These are phyloP conservation scores for Catagonus wagneri DNA, from an alignment of 2,113 vertebrate genomes.

Conservation along the genomic window DNA sequence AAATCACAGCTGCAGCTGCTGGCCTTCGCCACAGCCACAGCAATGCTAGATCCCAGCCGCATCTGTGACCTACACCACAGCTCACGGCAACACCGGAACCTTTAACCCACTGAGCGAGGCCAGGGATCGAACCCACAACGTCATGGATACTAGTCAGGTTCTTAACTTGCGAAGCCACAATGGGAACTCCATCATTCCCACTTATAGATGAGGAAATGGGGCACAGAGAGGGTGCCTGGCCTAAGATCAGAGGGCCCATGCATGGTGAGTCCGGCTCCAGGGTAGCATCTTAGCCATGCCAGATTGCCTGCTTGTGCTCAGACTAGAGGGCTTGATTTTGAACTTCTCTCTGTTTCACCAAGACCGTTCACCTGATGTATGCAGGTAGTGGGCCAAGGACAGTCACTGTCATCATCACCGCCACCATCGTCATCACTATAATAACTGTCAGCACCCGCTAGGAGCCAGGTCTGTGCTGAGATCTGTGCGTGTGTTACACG, in stretches of 20 bases:
- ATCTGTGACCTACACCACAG: too few relatives aligned
- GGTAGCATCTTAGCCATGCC: not conserved
- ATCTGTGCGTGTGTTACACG: not conserved
- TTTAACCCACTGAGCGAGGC: too few relatives aligned
- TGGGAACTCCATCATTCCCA: not conserved
- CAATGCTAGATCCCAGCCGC: too few relatives aligned
- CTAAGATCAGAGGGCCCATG: not conserved
- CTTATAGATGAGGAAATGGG: not conserved
- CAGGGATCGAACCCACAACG: too few relatives aligned
- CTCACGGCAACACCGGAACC: too few relatives aligned
- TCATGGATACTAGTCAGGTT: too few relatives aligned
- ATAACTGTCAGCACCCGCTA: not conserved
- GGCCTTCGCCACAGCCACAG: too few relatives aligned
- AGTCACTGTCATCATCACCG: too few relatives aligned
- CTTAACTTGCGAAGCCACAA: too few relatives aligned
- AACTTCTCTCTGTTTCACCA: not conserved
- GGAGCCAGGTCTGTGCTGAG: not conserved
- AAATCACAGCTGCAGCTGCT: too few relatives aligned
- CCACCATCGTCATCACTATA: too few relatives aligned
- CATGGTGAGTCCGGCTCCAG: not conserved
- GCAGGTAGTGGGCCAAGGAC: too few relatives aligned
- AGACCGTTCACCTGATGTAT: not conserved
- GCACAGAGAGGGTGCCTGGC: not conserved
- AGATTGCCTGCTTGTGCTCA: not conserved
- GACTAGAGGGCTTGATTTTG: not conserved